These are phyloP conservation scores for Anisognathus igniventris DNA, from an alignment of 2,797 vertebrate species.

Conservation along the genomic window DNA sequence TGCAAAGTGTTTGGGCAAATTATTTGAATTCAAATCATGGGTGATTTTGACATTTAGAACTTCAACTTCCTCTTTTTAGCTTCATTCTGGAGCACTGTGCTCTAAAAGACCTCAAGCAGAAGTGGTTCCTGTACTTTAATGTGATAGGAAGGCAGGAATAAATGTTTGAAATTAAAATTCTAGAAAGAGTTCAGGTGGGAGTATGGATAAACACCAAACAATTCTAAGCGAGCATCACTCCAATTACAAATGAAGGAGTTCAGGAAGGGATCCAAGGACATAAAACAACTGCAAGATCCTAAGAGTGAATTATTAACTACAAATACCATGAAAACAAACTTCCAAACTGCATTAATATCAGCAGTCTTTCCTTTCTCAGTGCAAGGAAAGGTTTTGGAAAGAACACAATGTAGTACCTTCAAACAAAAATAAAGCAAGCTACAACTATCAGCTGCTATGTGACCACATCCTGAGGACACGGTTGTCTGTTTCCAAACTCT, in stretches of 20 bases:
- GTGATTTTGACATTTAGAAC: not conserved
- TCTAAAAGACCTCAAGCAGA: not conserved
- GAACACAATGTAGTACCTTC: not conserved
- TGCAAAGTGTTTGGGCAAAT: not conserved
- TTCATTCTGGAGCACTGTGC: not conserved
- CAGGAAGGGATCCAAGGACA: not conserved
- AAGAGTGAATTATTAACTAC: not conserved
- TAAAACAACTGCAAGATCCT: not conserved
- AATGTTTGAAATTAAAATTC: not conserved
- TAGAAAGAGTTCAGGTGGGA: not conserved
- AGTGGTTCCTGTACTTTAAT: not conserved
- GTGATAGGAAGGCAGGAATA: not conserved
- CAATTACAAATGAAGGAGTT: not conserved
- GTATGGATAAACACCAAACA: not conserved
- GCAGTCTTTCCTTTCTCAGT: not conserved
- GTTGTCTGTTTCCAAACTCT: constrained; percentile 10
- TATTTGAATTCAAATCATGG: not conserved
- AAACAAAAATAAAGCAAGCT: constrained; percentile 33
- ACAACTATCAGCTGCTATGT: constrained; percentile 10
- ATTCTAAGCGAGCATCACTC: not conserved
- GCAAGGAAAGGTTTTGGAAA: constrained; percentile 39
- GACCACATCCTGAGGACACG: constrained; percentile 8
- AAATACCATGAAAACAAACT: not conserved
- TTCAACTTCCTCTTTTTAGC: not conserved
- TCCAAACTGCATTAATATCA: not conserved